Evolutionary conservation across 2,113 vertebrate species (phyloP), one percentile per base, ranked within the genome.

Genomic region (Gopherus flavomarginatus): DNA sequence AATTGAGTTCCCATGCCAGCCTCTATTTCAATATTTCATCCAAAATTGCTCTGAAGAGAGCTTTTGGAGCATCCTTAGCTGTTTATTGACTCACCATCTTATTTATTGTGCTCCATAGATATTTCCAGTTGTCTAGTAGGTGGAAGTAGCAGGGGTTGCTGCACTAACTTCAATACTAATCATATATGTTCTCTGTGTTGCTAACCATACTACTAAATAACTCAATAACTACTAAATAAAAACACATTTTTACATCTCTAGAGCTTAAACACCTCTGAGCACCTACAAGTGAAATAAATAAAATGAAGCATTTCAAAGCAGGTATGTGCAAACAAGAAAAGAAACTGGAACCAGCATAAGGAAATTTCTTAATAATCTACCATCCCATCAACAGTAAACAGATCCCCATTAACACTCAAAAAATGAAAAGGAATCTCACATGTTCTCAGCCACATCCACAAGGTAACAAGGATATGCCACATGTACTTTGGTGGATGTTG

Each of bases 31-130:
- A 26, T 88, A 49, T 2, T 92, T 96, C 42, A 92, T 94, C 77
- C 57, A 95, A 95, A 96, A 89, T n/a, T 96, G 12, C 42, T 94
- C 38, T 78, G 72, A 89, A 96, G 31, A 94, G 78, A 80, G 52
- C 44, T 92, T 93, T 57, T 90, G 4, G 54, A 89, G 56, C 57
- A 91, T 94, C 17, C 86, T 89, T 90, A 87, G 9, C 4, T 82
- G 89, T 75, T 89, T 96, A 81, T 77, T 85, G 86, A 86, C 59
- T 96, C 85, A 47, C 3, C 47, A 1, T 83, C 80, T 81, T 92
- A 88, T 85, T 69, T 81, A 7, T 95, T 97, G 62, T 88, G 72
- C 92, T 93, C 47, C 88, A 5, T 85, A 95, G 53, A 85, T 92
- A 93, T 47, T 93, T 90, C 6, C 75, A 65, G 95, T 88, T 29